Percentiles rank a stretch among this genome's conserved stretches.
phyloP scores from a whole-genome alignment of 2,888 invertebrate genomes.

The Scotopteryx bipunctaria region DNA sequence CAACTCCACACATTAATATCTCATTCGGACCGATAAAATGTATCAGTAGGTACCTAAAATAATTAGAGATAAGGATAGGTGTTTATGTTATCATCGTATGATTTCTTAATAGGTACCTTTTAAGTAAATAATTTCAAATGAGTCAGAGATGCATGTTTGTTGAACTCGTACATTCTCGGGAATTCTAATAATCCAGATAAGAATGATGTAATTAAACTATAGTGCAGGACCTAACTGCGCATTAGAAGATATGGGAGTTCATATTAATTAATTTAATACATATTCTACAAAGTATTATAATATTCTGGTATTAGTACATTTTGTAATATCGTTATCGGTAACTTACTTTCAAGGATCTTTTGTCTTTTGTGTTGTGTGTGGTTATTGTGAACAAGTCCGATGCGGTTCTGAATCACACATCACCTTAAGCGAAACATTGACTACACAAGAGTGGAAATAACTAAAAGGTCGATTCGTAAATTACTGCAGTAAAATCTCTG shows the following conservation, averaged over 20 bases:
- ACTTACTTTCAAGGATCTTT: neutral
- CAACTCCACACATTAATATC: slow-evolving; percentile 18
- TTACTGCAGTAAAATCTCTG: too few species aligned
- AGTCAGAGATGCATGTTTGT: slow-evolving; percentile 19
- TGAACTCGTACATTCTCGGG: slow-evolving; percentile 12
- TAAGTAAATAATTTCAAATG: slow-evolving; percentile 15
- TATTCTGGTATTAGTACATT: neutral
- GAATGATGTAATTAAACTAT: neutral
- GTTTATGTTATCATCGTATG: slow-evolving; percentile 8
- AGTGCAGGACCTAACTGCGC: neutral
- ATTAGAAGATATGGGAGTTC: too few species aligned
- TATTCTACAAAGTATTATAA: neutral
- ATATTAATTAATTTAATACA: too few species aligned
- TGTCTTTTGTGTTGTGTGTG: too few species aligned
- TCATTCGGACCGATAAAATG: slow-evolving; percentile 16
- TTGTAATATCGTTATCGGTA: neutral
- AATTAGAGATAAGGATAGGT: neutral
- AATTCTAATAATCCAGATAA: slow-evolving; percentile 13
- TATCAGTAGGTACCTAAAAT: neutral
- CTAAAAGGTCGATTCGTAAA: too few species aligned
- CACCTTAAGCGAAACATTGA: too few species aligned
- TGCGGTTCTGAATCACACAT: neutral
- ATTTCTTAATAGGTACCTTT: slow-evolving; percentile 12
- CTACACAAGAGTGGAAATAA: too few species aligned
- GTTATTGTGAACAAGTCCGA: too few species aligned